A percentile compares a stretch with the other conserved stretches of the same genome.
These are phyloP conservation scores for Siniperca chuatsi DNA, from an alignment of 2,113 vertebrate species.

Conservation along the genomic window DNA sequence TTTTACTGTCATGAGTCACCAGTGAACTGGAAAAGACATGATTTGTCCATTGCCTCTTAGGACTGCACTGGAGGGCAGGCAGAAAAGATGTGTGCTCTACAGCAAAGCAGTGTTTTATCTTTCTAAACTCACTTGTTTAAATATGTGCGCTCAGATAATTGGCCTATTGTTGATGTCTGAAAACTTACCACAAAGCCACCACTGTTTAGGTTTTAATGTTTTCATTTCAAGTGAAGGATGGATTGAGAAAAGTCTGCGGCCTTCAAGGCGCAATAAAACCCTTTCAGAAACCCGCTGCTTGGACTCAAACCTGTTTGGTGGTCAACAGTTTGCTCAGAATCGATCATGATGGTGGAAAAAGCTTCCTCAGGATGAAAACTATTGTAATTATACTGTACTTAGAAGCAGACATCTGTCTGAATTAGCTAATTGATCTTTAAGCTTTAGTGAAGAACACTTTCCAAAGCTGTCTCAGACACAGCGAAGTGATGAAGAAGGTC, in stretches of 20 bases:
- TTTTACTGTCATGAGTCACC: background rate
- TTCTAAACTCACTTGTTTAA: constrained; percentile 4
- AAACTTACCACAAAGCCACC: constrained; percentile 22
- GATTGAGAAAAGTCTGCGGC: constrained; percentile 11
- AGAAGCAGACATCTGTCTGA: background rate
- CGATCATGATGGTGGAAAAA: background rate
- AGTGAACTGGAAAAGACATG: background rate
- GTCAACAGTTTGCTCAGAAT: constrained; percentile 12
- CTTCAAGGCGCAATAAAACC: constrained; percentile 6
- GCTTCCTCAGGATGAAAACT: background rate
- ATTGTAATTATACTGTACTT: background rate
- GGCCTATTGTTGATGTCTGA: constrained; percentile 25
- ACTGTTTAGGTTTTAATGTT: constrained; percentile 30
- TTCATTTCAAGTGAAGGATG: constrained; percentile 23
- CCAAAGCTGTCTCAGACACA: background rate
- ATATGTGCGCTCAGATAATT: constrained; percentile 24
- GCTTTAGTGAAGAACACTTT: background rate
- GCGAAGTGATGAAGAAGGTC: background rate
- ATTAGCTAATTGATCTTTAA: background rate
- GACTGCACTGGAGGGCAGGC: background rate
- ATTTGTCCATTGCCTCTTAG: background rate
- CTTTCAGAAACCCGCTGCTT: background rate
- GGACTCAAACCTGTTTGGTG: background rate
- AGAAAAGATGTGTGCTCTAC: background rate
- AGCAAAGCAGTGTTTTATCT: constrained; percentile 17